A percentile compares a stretch with the other conserved stretches of the same genome.
Conservation (phyloP, 2,113 vertebrate species). For the Rhombomys opimus region DNA sequence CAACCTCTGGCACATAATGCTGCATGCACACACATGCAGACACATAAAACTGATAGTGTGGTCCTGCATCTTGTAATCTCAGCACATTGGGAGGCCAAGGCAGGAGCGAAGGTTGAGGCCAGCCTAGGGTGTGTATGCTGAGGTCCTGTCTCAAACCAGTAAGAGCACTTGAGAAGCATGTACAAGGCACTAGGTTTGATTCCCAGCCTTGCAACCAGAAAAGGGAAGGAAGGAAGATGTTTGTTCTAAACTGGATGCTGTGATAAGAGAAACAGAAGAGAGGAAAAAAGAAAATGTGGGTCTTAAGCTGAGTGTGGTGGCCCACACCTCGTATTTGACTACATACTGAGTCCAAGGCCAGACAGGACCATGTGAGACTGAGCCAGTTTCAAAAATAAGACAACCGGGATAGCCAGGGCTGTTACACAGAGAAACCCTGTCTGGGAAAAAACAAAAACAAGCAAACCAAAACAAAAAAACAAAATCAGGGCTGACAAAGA, state of each 20-base stretch:
- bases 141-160: background rate
- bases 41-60: background rate
- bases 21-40: background rate
- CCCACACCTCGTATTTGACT: background rate
- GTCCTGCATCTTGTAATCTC: background rate
- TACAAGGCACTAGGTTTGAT: background rate
- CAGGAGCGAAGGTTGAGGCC: background rate
- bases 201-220: background rate
- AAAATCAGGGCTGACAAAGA: background rate
- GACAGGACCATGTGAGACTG: background rate
- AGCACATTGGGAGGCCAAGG: background rate
- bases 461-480: background rate
- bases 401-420: no score
- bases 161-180: background rate
- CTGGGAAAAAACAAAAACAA: no score
- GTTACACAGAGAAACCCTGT: no score
- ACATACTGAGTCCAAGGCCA: background rate
- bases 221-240: background rate
- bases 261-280: background rate
- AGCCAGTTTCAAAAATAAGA: background rate
- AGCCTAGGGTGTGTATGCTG: no score
- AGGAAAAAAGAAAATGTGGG: background rate
- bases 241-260: background rate
- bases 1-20: background rate
- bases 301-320: no score